A percentile compares a stretch with the other conserved stretches of the same genome.
phyloP scores from a whole-genome alignment of 2,113 vertebrate species.

The Macrotis lagotis region DNA sequence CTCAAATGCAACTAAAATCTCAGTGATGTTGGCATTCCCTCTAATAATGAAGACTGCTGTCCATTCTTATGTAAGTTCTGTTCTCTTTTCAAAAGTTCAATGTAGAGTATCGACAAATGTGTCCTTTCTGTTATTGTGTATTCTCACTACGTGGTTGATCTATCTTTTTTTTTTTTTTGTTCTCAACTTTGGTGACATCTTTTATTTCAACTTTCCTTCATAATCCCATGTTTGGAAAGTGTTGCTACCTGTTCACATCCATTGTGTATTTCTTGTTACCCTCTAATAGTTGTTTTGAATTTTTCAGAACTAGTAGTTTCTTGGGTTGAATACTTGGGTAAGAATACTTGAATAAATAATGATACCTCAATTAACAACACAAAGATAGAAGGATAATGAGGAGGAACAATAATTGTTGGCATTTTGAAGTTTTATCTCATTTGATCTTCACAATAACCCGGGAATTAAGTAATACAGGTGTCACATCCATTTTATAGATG shows the following conservation, averaged over 20 bases:
- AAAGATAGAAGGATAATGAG: not conserved
- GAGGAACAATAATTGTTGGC: not conserved
- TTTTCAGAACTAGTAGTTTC: not conserved
- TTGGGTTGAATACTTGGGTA: no score
- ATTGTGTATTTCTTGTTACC: not conserved
- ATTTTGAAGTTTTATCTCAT: not conserved
- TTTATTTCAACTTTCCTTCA: not conserved
- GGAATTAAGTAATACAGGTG: not conserved
- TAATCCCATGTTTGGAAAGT: not conserved
- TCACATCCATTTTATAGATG: not conserved
- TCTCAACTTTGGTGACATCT: not conserved
- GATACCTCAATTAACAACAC: not conserved
- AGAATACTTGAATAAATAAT: not conserved
- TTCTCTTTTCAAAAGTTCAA: not conserved
- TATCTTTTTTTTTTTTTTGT: not conserved
- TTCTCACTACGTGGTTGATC: not conserved
- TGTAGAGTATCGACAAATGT: not conserved
- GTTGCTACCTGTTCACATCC: not conserved
- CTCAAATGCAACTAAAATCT: not conserved
- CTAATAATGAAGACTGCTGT: not conserved
- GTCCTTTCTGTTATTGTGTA: not conserved
- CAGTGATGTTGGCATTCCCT: not conserved
- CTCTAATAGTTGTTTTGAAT: not conserved
- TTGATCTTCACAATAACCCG: not conserved
- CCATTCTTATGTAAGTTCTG: not conserved